Percentiles rank a stretch among this genome's conserved stretches.
Evolutionary conservation across 2,113 vertebrate species (phyloP).

Genomic region (Tenebrosternarchus preto): DNA sequence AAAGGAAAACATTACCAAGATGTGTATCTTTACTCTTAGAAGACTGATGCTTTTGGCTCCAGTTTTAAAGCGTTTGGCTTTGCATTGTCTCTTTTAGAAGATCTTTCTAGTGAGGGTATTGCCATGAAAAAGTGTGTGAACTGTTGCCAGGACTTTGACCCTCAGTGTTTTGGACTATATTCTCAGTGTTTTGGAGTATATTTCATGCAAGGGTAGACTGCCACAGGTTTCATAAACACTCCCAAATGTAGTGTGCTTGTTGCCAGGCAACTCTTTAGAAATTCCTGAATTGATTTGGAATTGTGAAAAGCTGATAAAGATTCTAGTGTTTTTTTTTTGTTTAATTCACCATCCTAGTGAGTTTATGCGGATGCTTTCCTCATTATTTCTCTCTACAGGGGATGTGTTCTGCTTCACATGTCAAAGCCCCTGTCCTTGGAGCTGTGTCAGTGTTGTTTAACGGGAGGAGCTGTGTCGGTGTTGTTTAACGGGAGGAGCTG

Average conservation of each 20-base stretch:
- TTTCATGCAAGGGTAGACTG: constrained; percentile 21
- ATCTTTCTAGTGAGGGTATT: constrained; percentile 19
- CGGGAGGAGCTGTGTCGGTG: no score
- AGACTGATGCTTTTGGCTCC: not conserved
- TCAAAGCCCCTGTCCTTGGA: not conserved
- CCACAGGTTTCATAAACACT: constrained; percentile 40
- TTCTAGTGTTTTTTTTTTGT: not conserved
- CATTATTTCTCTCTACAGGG: not conserved
- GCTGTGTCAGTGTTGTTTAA: constrained; percentile 22
- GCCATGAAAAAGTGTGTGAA: constrained; percentile 29
- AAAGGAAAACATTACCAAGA: no score
- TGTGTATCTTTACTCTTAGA: no score
- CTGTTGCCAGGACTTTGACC: constrained; percentile 12
- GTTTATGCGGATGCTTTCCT: no score
- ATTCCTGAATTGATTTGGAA: not conserved
- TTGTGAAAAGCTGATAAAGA: not conserved
- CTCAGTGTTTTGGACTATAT: constrained; percentile 14
- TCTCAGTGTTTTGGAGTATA: constrained; percentile 10
- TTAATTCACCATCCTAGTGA: no score
- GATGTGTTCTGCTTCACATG: not conserved
- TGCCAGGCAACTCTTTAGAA: constrained; percentile 35
- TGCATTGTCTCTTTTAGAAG: constrained; percentile 8
- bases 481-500: no score
- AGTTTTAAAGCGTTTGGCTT: constrained; percentile 21
- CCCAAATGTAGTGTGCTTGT: constrained; percentile 31